These are phyloP conservation scores for Rhingia campestris DNA, from an alignment of 2,888 invertebrate species.

Conservation along the genomic window DNA sequence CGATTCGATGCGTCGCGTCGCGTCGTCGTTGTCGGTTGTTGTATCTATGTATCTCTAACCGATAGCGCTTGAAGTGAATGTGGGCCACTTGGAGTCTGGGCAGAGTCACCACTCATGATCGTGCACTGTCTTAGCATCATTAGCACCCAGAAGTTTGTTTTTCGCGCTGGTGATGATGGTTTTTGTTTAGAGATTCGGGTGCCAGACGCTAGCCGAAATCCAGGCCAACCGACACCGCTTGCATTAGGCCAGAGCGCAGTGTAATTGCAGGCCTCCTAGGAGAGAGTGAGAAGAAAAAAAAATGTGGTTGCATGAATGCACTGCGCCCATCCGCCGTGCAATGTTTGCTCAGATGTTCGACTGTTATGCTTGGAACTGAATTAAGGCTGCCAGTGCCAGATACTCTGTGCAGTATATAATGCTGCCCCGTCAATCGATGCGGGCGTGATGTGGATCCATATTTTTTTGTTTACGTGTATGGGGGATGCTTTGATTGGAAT, in stretches of 20 bases:
- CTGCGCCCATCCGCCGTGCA: constrained; percentile 35
- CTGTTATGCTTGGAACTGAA: constrained; percentile 68
- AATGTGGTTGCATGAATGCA: constrained; percentile 20
- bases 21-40: background rate
- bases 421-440: constrained; percentile 21
- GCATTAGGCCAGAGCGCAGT: constrained; percentile 15
- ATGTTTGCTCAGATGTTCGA: constrained; percentile 72
- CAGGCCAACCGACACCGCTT: constrained; percentile 61
- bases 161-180: constrained; percentile 51
- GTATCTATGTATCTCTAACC: too few species aligned
- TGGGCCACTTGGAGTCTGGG: constrained; percentile 69
- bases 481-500: constrained; percentile 28
- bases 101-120: constrained; percentile 46
- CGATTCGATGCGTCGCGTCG: constrained; percentile 14
- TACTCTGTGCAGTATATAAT: constrained; percentile 37
- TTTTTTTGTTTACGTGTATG: constrained; percentile 52
- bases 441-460: constrained; percentile 27
- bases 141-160: constrained; percentile 68
- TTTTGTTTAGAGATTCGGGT: constrained; percentile 72
- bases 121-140: constrained; percentile 66
- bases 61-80: constrained; percentile 15
- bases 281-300: constrained; percentile 15
- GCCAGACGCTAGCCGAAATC: constrained; percentile 65
- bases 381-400: constrained; percentile 43
- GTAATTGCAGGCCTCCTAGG: constrained; percentile 16